Percentiles rank a stretch among this genome's conserved stretches.
These are phyloP conservation scores for Tadarida brasiliensis DNA, from an alignment of 2,797 vertebrate species.

Conservation along the genomic window DNA sequence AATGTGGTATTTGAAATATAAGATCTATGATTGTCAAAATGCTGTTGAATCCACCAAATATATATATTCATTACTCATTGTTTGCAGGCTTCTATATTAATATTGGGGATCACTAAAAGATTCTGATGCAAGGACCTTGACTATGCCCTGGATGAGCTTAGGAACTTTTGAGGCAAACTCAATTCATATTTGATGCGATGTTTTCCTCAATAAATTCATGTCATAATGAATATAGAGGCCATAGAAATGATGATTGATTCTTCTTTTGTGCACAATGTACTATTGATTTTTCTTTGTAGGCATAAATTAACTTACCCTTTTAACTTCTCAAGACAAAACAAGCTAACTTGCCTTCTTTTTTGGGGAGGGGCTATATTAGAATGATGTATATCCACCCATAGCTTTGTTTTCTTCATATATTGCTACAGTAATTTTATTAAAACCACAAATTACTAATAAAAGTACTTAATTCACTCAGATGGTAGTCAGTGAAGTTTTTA, in stretches of 20 bases:
- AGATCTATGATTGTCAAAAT: conserved; percentile 47
- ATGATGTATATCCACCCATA: not conserved
- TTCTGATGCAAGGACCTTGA: not conserved
- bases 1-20: conserved; percentile 3
- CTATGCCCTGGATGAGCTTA: conserved; percentile 15
- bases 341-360: conserved; percentile 7
- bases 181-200: conserved; percentile 55
- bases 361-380: not conserved
- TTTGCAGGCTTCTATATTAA: not conserved
- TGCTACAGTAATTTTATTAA: conserved; percentile 50
- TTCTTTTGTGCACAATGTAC: conserved; percentile 56
- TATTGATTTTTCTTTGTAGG: conserved; percentile 72
- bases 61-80: not conserved
- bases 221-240: conserved; percentile 67
- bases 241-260: conserved; percentile 73
- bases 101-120: not conserved
- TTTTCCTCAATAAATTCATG: conserved; percentile 69
- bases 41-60: not conserved
- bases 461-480: not conserved
- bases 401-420: not conserved
- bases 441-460: not conserved
- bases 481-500: not conserved
- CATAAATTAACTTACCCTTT: conserved; percentile 70
- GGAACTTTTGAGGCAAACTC: conserved; percentile 51
- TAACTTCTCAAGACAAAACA: conserved; percentile 56